Evolutionary conservation across 1,140 invertebrate genomes (phyloP).

Genomic region (Drosophila elegans): DNA sequence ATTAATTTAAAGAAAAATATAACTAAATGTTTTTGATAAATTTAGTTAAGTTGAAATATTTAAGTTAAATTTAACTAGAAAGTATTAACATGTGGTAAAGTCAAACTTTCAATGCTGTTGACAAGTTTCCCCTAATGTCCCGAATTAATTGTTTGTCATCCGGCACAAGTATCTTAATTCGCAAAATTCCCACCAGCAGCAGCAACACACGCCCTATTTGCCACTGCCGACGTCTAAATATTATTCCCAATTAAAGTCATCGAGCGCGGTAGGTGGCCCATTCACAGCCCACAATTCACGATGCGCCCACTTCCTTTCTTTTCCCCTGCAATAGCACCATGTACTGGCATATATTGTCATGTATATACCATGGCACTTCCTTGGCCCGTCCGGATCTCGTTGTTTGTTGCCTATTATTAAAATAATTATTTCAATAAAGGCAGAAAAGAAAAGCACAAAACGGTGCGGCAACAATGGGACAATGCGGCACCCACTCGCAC

Average conservation of each 20-base stretch:
- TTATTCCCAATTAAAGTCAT: conserved; percentile 85
- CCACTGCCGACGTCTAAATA: conserved; percentile 79
- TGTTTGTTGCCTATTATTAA: conserved; percentile 84
- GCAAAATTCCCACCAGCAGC: conserved; percentile 44
- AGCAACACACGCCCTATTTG: conserved; percentile 47
- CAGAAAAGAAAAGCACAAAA: conserved; percentile 81
- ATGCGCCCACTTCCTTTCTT: conserved; percentile 10
- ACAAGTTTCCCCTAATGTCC: background rate
- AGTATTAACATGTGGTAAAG: background rate
- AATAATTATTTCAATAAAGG: conserved; percentile 84
- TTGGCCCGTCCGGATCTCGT: conserved; percentile 51
- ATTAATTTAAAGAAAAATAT: too few relatives aligned
- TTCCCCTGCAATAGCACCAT: conserved; percentile 4
- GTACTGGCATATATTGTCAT: conserved; percentile 43
- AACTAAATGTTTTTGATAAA: too few relatives aligned
- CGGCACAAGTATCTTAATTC: conserved; percentile 39
- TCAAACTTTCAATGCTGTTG: background rate
- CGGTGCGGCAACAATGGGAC: conserved; percentile 64
- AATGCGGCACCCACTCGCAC: conserved; percentile 18
- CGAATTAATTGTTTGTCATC: conserved; percentile 2
- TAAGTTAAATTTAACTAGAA: too few relatives aligned
- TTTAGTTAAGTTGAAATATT: too few relatives aligned
- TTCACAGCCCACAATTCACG: conserved; percentile 46
- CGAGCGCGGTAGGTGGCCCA: conserved; percentile 76
- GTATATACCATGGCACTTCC: conserved; percentile 33